Percentiles rank a stretch among this genome's conserved stretches.
These are phyloP conservation scores for Heliconius ethilla DNA, from an alignment of 2,888 invertebrate genomes.

Conservation along the genomic window DNA sequence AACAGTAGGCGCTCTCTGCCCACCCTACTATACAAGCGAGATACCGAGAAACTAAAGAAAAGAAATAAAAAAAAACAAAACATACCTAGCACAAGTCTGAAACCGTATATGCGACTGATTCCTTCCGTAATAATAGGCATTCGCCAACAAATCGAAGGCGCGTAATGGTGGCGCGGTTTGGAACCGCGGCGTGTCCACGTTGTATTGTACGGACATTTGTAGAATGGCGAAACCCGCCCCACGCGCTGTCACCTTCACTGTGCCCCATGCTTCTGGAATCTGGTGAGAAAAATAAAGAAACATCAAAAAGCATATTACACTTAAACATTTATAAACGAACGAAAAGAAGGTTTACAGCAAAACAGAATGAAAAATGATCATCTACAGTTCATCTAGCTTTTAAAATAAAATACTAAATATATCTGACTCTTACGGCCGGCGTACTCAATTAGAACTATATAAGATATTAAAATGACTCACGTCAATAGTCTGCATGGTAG, in stretches of 20 bases:
- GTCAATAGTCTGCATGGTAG: conserved; percentile 88
- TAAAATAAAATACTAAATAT: background rate
- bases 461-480: conserved; percentile 63
- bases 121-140: conserved; percentile 90
- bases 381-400: too few species aligned
- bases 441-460: too few species aligned
- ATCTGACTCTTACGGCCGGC: background rate
- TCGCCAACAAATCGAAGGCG: conserved; percentile 90
- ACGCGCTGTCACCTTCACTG: conserved; percentile 94
- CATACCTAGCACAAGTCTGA: conserved; percentile 91
- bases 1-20: too few species aligned
- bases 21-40: too few species aligned
- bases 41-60: too few species aligned
- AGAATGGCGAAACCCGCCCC: conserved; percentile 97
- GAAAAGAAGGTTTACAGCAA: too few species aligned
- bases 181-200: conserved; percentile 91
- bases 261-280: conserved; percentile 97
- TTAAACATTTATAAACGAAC: too few species aligned
- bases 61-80: background rate
- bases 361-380: too few species aligned
- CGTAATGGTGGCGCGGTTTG: conserved; percentile 91
- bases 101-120: conserved; percentile 97
- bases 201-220: conserved; percentile 96
- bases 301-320: too few species aligned
- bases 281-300: background rate